Percentiles rank a stretch among this genome's conserved stretches.
Conservation (phyloP, 2,113 vertebrate species). For the Papio anubis region DNA sequence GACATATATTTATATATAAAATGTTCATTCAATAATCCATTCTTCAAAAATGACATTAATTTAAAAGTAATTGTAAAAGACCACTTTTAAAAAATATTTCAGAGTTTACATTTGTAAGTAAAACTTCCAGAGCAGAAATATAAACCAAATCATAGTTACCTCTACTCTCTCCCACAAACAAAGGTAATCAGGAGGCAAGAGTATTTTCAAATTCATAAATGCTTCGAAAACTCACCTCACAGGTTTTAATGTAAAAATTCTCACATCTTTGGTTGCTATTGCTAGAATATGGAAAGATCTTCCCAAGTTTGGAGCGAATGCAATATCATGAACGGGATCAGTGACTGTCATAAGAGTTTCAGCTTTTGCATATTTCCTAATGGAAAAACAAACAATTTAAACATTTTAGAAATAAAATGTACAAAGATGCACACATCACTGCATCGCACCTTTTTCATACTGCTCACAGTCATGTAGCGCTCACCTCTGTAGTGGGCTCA, state of each 20-base stretch:
- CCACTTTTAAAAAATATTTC: not conserved
- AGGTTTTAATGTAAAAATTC: constrained; percentile 97
- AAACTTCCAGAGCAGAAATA: constrained; percentile 21
- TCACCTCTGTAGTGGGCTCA: not conserved
- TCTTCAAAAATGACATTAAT: not conserved
- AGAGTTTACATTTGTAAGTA: not conserved
- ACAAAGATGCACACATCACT: not conserved
- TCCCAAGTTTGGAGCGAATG: constrained; percentile 98
- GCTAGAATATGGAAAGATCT: constrained; percentile 97
- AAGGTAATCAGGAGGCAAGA: not conserved
- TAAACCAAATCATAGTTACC: not conserved
- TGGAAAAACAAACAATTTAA: constrained; percentile 27
- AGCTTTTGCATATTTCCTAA: constrained; percentile 96
- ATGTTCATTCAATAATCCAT: not conserved
- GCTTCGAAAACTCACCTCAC: constrained; percentile 88
- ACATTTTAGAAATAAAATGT: constrained; percentile 14
- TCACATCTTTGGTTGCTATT: constrained; percentile 97
- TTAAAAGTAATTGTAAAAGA: not conserved
- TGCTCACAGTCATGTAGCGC: not conserved
- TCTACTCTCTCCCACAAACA: not conserved
- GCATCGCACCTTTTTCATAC: not conserved
- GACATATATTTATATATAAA: not conserved
- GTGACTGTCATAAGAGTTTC: constrained; percentile 97
- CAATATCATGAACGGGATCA: constrained; percentile 96
- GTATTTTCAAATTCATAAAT: not conserved